phyloP scores from a whole-genome alignment of 2,113 vertebrate genomes.

The Emydura subglobosa region DNA sequence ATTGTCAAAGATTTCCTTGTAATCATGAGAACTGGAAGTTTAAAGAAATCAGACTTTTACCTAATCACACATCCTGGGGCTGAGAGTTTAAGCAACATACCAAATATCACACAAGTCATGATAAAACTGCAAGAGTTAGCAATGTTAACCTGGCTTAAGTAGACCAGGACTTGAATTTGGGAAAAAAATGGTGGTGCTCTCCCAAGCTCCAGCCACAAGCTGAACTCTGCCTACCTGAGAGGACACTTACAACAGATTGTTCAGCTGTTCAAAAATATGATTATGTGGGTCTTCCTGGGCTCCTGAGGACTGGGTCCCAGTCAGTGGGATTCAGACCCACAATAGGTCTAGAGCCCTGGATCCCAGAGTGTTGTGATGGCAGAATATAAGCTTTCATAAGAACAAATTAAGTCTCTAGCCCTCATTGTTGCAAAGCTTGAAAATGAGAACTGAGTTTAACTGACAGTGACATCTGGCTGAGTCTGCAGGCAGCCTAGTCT shows the following conservation, averaged over 20 bases:
- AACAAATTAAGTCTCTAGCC: background rate
- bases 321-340: background rate
- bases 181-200: background rate
- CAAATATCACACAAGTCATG: background rate
- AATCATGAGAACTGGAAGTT: background rate
- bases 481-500: background rate
- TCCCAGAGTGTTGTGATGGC: background rate
- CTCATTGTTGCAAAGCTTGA: background rate
- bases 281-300: background rate
- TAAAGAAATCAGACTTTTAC: background rate
- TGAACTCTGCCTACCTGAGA: too few species aligned
- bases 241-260: background rate
- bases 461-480: background rate
- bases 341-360: background rate
- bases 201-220: background rate
- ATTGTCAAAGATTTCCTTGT: background rate
- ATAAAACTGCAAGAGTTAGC: background rate
- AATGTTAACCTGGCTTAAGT: background rate
- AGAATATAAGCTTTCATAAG: background rate
- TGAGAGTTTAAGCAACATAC: background rate
- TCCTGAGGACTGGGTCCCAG: background rate
- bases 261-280: background rate
- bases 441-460: background rate
- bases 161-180: background rate
- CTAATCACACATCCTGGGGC: background rate